Percentiles rank a stretch among this genome's conserved stretches.
These are phyloP conservation scores for Thinocorus orbignyianus DNA, from an alignment of 2,113 vertebrate genomes.

Conservation along the genomic window DNA sequence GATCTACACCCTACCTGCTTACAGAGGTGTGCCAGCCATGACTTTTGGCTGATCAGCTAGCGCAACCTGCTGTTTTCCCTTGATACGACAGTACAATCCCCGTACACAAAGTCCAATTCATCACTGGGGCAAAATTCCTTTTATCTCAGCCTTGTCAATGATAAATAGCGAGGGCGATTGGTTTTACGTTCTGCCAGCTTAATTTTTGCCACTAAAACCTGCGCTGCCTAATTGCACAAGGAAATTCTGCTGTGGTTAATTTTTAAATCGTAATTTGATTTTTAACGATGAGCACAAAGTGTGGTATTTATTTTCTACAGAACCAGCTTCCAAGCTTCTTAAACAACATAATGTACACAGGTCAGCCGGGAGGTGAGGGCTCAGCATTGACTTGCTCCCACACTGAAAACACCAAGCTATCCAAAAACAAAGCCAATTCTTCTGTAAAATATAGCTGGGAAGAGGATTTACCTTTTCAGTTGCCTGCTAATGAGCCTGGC, in stretches of 20 bases:
- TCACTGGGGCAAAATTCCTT: rapidly evolving
- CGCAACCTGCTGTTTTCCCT: not conserved
- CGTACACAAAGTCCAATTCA: rapidly evolving
- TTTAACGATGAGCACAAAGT: not conserved
- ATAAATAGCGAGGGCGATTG: not conserved
- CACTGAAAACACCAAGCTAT: rapidly evolving
- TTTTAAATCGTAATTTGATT: not conserved
- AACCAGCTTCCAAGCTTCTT: not conserved
- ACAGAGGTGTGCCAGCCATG: rapidly evolving
- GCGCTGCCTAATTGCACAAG: not conserved
- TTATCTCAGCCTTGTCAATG: rapidly evolving
- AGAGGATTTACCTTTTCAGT: not conserved
- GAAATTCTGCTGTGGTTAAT: not conserved
- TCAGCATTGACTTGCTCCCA: not conserved
- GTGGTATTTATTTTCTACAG: not conserved
- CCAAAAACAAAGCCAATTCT: not conserved
- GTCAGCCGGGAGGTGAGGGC: not conserved
- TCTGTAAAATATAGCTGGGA: not conserved
- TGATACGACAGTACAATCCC: rapidly evolving
- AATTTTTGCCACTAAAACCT: not conserved
- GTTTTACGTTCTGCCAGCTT: rapidly evolving
- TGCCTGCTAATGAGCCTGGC: not conserved
- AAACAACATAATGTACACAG: not conserved
- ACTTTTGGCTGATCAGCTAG: not conserved
- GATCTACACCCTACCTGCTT: rapidly evolving